Conservation (phyloP, 1,140 invertebrate species). For the Drosophila rhopaloa region DNA sequence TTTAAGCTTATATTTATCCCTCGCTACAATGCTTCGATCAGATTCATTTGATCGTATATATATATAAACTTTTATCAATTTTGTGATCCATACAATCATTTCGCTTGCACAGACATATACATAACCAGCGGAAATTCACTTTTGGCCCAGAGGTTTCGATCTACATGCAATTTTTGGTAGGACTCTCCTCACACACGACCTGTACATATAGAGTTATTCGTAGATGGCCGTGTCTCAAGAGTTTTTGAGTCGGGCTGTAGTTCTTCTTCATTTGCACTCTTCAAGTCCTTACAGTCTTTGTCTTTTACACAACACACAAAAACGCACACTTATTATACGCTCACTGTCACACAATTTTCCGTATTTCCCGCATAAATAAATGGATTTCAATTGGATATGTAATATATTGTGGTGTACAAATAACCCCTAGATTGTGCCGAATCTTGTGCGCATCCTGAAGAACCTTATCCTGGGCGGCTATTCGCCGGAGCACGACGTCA, state of each 20-base stretch:
- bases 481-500: slow-evolving; percentile 99
- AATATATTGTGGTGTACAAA: neutral
- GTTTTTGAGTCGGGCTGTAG: slow-evolving; percentile 6
- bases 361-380: slow-evolving; percentile 12
- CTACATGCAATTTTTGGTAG: slow-evolving; percentile 23
- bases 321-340: slow-evolving; percentile 11
- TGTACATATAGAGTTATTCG: slow-evolving; percentile 25
- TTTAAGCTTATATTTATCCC: neutral
- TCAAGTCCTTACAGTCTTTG: slow-evolving; percentile 5
- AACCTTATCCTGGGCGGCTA: slow-evolving; percentile 99
- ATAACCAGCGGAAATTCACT: slow-evolving; percentile 13
- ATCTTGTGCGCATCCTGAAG: slow-evolving; percentile 98
- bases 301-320: slow-evolving; percentile 18
- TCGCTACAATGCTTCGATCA: neutral
- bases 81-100: slow-evolving; percentile 25
- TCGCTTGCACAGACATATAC: slow-evolving; percentile 27
- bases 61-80: slow-evolving; percentile 1
- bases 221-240: slow-evolving; percentile 7
- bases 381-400: accelerated
- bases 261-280: slow-evolving; percentile 21
- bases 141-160: slow-evolving; percentile 13
- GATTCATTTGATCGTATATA: neutral
- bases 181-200: slow-evolving; percentile 13
- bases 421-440: slow-evolving; percentile 95
- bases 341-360: slow-evolving; percentile 12